phyloP scores from a whole-genome alignment of 2,888 invertebrate genomes.

The Drosophila limbata region DNA sequence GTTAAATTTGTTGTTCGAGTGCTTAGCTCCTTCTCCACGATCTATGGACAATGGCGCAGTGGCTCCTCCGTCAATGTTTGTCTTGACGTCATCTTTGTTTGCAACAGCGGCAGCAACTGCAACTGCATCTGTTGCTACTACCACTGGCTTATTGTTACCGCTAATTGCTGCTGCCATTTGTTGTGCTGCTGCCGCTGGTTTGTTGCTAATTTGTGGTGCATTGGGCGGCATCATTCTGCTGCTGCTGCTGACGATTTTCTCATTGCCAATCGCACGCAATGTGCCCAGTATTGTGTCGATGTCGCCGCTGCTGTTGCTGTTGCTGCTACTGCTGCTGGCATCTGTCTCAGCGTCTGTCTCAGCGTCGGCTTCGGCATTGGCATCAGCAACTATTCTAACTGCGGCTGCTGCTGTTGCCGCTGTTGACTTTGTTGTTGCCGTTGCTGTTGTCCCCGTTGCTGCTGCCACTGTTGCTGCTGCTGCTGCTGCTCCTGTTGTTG shows the following conservation, averaged over 20 bases:
- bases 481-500: conserved; percentile 43
- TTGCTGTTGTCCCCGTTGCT: conserved; percentile 35
- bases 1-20: conserved; percentile 28
- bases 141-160: conserved; percentile 56
- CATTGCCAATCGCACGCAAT: conserved; percentile 76
- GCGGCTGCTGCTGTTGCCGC: conserved; percentile 27
- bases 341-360: conserved; percentile 18
- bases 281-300: conserved; percentile 60
- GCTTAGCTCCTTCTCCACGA: conserved; percentile 34
- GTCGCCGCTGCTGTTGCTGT: conserved; percentile 47
- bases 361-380: conserved; percentile 45
- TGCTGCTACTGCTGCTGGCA: conserved; percentile 17
- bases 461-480: conserved; percentile 36
- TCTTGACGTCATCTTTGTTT: conserved; percentile 44
- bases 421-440: conserved; percentile 31
- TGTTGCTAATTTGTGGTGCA: conserved; percentile 81
- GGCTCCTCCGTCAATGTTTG: conserved; percentile 42
- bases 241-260: conserved; percentile 32
- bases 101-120: conserved; percentile 38
- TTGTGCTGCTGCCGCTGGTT: conserved; percentile 65
- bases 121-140: conserved; percentile 35
- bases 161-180: conserved; percentile 66
- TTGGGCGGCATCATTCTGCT: conserved; percentile 71
- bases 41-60: conserved; percentile 53
- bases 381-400: conserved; percentile 31